Conservation (phyloP, 2,797 vertebrate genomes). For the Enteromius viviparus region DNA sequence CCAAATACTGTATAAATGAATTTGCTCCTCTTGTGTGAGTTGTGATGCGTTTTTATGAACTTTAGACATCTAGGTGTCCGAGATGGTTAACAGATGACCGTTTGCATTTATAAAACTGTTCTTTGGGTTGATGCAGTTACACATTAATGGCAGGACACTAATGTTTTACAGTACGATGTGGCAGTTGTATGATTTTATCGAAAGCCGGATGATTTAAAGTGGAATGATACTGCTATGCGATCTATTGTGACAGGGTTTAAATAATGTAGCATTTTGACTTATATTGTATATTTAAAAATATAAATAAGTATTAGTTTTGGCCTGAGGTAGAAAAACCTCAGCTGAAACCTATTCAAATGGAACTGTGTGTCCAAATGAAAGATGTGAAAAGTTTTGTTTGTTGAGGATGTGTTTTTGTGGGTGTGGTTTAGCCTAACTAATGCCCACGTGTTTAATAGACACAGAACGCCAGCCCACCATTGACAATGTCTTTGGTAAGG, state of each 20-base stretch:
- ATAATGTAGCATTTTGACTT: not conserved
- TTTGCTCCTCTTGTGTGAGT: not conserved
- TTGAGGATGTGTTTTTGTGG: not conserved
- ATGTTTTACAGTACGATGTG: not conserved
- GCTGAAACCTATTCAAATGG: not conserved
- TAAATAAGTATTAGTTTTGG: not conserved
- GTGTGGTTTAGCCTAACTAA: not conserved
- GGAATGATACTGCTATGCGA: not conserved
- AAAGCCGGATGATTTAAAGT: not conserved
- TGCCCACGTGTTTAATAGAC: not conserved
- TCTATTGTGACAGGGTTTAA: not conserved
- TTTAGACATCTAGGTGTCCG: not conserved
- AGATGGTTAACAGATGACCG: not conserved
- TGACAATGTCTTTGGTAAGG: constrained; percentile 79
- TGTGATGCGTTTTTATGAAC: not conserved
- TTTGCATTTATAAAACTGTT: not conserved
- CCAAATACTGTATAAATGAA: not conserved
- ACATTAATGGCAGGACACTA: not conserved
- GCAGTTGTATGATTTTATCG: not conserved
- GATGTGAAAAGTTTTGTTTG: not conserved
- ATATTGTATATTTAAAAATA: not conserved
- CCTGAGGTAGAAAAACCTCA: no score
- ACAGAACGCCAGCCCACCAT: constrained; percentile 68
- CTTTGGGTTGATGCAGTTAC: not conserved
- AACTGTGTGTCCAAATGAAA: not conserved